Percentiles rank a stretch among this genome's conserved stretches.
These are phyloP conservation scores for Lottia scabra DNA, from an alignment of 2,888 invertebrate genomes.

Conservation along the genomic window DNA sequence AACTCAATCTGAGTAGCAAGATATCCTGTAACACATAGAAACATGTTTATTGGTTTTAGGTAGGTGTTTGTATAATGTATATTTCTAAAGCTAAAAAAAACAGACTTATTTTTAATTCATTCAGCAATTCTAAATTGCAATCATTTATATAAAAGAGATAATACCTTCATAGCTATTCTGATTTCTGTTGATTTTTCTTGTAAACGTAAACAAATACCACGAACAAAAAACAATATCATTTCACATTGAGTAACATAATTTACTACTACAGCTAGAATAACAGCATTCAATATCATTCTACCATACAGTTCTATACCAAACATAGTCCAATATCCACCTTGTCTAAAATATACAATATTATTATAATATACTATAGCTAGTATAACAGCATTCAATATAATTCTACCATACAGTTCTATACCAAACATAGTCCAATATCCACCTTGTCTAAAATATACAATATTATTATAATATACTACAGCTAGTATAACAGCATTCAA, in stretches of 20 bases:
- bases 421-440: too few species aligned
- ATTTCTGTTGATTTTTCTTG: slow-evolving; percentile 65
- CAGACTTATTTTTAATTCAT: too few species aligned
- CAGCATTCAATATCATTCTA: slow-evolving; percentile 60
- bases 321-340: slow-evolving; percentile 47
- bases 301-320: slow-evolving; percentile 59
- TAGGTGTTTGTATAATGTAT: too few species aligned
- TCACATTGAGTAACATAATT: slow-evolving; percentile 69
- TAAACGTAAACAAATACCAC: slow-evolving; percentile 60
- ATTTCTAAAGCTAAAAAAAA: too few species aligned
- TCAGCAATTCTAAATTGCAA: too few species aligned
- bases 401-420: too few species aligned
- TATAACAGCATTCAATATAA: too few species aligned
- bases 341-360: slow-evolving; percentile 27
- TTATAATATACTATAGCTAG: too few species aligned
- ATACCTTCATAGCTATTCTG: slow-evolving; percentile 66
- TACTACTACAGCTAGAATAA: slow-evolving; percentile 65
- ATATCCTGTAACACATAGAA: slow-evolving; percentile 57
- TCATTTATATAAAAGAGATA: background rate
- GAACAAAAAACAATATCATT: slow-evolving; percentile 66
- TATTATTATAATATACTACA: too few species aligned
- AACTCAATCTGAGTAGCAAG: slow-evolving; percentile 55
- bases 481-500: too few species aligned
- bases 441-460: too few species aligned
- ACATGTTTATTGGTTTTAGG: too few species aligned